Base-by-base conservation (phyloP, 2,113 vertebrate genomes). In the Saguinus imperator region DNA sequence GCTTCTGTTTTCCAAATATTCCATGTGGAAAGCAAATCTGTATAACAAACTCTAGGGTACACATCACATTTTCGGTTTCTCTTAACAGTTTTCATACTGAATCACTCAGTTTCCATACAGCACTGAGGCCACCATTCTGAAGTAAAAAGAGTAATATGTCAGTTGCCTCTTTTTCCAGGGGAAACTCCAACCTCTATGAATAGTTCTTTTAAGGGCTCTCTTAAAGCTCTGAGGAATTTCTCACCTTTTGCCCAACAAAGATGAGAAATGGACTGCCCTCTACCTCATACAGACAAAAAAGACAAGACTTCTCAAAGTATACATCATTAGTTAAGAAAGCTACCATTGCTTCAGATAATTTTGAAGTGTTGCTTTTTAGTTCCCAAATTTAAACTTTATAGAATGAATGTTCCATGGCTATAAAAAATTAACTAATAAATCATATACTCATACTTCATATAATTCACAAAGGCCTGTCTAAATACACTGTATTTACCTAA, bases 371-470 rank as follows among this genome's bases (percentile, higher is more conserved):
- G 1, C 14, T 18, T 90, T 81, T 92, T 40, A 76, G 18, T 45
- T 11, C 20, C 13, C 21, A 94, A 75, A 72, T 64, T 86, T 80
- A 91, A 95, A 86, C 18, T 83, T 48, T 20, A 43, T 14, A 17
- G 50, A 11, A 43, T 75, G 21, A 89, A 92, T 90, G 27, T 64
- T 61, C 1, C 18, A 79, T 21, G 58, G 5, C 5, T n/a, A 6
- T 52, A 94, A 50, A 89, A 80, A 95, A 79, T 27, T 83, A 35
- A 87, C 17, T 40, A 94, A 87, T 88, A 76, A 93, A 76, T 91
- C 23, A 93, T 35, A 23, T 29, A 45, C 58, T 57, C 3, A 45
- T 64, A 77, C 9, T 48, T 92, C 1, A 48, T 61, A 57, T 58
- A 83, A 87, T 66, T 93, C 18, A 70, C 7, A 55, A 77, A 92